Conservation (phyloP, 1,140 invertebrate species). For the Mesaphorura yosii region DNA sequence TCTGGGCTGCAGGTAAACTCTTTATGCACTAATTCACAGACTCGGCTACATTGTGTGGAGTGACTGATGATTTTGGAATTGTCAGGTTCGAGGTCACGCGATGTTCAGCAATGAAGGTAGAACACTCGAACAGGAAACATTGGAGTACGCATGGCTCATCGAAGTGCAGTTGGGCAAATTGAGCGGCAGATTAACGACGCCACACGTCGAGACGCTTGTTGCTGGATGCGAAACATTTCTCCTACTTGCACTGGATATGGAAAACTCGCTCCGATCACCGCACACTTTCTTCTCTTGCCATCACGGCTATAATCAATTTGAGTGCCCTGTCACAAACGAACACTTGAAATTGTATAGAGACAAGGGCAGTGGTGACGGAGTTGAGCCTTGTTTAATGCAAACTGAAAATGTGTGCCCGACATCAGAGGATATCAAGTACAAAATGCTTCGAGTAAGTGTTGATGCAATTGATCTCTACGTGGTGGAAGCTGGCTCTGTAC, state of each 20-base stretch:
- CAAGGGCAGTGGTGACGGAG: not conserved
- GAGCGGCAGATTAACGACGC: conserved; percentile 62
- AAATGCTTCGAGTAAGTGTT: conserved; percentile 77
- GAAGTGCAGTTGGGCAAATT: conserved; percentile 71
- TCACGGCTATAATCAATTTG: conserved; percentile 29
- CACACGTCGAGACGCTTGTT: conserved; percentile 67
- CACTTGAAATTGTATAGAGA: not conserved
- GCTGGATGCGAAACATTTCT: conserved; percentile 80
- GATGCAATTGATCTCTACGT: conserved; percentile 85
- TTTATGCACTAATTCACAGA: not conserved
- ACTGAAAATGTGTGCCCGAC: conserved; percentile 53
- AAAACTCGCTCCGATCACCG: conserved; percentile 68
- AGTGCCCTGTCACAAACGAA: conserved; percentile 19
- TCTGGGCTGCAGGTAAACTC: conserved; percentile 69
- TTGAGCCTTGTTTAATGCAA: not conserved
- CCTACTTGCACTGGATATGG: conserved; percentile 69
- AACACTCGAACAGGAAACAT: conserved; percentile 77
- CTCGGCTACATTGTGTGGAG: not conserved
- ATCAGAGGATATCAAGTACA: conserved; percentile 85
- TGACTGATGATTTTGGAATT: not conserved
- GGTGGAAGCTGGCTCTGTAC: conserved; percentile 72
- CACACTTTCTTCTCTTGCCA: conserved; percentile 45
- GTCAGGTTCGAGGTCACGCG: conserved; percentile 76
- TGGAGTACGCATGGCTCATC: conserved; percentile 92
- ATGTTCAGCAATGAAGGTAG: conserved; percentile 91